Evolutionary conservation across 1,140 invertebrate species (phyloP), one percentile per base, ranked within the genome.

Genomic region (Gryllus bimaculatus): DNA sequence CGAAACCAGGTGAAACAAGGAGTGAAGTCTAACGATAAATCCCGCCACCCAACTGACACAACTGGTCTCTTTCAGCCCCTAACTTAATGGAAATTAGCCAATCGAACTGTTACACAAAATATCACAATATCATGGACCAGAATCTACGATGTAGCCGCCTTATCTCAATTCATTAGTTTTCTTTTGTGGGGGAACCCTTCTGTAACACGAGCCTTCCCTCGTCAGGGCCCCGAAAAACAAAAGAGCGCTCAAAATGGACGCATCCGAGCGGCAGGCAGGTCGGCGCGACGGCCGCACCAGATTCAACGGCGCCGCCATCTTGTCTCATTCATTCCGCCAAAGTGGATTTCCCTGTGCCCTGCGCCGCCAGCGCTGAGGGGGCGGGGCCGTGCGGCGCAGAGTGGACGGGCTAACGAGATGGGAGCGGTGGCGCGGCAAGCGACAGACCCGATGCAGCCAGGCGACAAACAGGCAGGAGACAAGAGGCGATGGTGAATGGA

Each of bases 101-200:
- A 39, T 39, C 26, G 26, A 39, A 39, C 26, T 39, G 26, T 39
- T 66, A 13, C 54, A 66, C 10, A 10, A 66, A 10, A 66, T 66
- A 66, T 66, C 7, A 66, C 54, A 66, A 66, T 66, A 66, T 66
- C 54, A 13, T 18, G 54, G 10, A 66, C 54, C 18, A 66, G 54
- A 13, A 66, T 66, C 54, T 13, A 66, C 54, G 10, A 3, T 18
- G 54, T 66, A 10, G 54, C 10, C 10, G 54, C 18, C 54, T 66
- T 66, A 66, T 66, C 54, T 66, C 54, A 66, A 66, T 66, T 66
- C 54, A 66, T 66, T 66, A 66, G 54, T 66, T 66, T 66, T 66
- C 54, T 10, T 39, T 66, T 66, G 54, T 66, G 10, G 54, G 18
- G 18, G 10, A 66, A 66, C 18, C 10, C 18, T 18, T 18, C 18